phyloP scores from a whole-genome alignment of 2,888 invertebrate genomes.

The Ophion costatus region DNA sequence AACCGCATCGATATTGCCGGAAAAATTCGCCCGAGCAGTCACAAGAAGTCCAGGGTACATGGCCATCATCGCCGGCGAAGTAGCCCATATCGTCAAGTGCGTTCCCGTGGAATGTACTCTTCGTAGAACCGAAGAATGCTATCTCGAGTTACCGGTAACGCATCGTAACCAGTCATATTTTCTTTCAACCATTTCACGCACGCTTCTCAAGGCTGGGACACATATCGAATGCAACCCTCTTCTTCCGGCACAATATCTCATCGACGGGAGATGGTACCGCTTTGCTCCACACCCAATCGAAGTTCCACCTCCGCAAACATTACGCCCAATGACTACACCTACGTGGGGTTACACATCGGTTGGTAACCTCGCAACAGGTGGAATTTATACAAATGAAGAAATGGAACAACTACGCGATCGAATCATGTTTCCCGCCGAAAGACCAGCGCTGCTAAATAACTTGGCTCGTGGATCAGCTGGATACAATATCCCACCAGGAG shows the following conservation, averaged over 20 bases:
- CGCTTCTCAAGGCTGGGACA: constrained; percentile 14
- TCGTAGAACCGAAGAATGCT: no score
- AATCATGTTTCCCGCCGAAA: no score
- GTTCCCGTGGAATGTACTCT: no score
- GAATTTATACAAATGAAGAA: not conserved
- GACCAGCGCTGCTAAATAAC: no score
- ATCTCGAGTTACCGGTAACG: constrained; percentile 68
- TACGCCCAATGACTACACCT: not conserved
- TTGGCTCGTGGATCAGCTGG: no score
- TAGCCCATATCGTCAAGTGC: constrained; percentile 53
- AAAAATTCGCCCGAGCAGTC: constrained; percentile 69
- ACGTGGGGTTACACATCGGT: not conserved
- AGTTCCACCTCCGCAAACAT: no score
- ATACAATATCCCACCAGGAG: no score
- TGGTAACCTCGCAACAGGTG: no score
- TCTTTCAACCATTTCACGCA: constrained; percentile 32
- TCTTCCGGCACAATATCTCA: no score
- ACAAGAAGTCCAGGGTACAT: constrained; percentile 70
- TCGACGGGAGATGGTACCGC: no score
- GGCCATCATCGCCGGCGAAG: constrained; percentile 71
- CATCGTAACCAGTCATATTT: constrained; percentile 35
- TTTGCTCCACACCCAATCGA: no score
- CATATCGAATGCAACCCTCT: not conserved
- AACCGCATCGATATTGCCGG: constrained; percentile 64
- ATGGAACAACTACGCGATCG: constrained; percentile 36